Evolutionary conservation across 2,113 vertebrate species (phyloP).

Genomic region (Oreochromis niloticus): DNA sequence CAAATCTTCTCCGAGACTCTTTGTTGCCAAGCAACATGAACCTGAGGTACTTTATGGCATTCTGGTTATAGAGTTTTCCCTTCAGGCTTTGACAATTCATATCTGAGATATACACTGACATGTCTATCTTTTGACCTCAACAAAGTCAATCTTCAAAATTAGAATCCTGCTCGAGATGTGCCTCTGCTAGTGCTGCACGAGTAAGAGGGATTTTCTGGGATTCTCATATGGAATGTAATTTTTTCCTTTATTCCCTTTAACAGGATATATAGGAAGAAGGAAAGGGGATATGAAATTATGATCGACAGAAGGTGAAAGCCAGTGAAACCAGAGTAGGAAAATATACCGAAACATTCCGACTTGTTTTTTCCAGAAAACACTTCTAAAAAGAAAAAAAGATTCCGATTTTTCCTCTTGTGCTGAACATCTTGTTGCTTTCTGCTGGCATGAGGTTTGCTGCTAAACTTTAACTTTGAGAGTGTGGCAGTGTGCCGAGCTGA

Average conservation of each 20-base stretch:
- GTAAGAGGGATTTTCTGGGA: constrained; percentile 1
- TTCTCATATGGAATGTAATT: not conserved
- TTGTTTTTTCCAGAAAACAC: not conserved
- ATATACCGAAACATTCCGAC: not conserved
- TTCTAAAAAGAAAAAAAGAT: not conserved
- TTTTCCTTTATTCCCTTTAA: not conserved
- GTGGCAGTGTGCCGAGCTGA: not conserved
- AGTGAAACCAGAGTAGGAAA: not conserved
- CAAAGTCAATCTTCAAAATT: constrained; percentile 39
- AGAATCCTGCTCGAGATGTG: not conserved
- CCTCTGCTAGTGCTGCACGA: not conserved
- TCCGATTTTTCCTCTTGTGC: fast-evolving
- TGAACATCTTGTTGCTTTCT: not conserved
- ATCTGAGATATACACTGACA: constrained; percentile 29
- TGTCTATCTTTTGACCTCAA: constrained; percentile 44
- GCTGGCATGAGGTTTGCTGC: not conserved
- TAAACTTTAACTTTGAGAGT: not conserved
- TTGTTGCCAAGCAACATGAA: constrained; percentile 74
- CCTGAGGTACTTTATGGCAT: constrained; percentile 41
- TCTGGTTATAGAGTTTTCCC: constrained; percentile 55
- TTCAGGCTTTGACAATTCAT: constrained; percentile 51
- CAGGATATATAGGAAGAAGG: not conserved
- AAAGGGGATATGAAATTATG: not conserved
- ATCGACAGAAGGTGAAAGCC: not conserved
- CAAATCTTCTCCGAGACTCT: constrained; percentile 62